Evolutionary conservation across 1,140 invertebrate species (phyloP).

Genomic region (Elymnias hypermnestra): DNA sequence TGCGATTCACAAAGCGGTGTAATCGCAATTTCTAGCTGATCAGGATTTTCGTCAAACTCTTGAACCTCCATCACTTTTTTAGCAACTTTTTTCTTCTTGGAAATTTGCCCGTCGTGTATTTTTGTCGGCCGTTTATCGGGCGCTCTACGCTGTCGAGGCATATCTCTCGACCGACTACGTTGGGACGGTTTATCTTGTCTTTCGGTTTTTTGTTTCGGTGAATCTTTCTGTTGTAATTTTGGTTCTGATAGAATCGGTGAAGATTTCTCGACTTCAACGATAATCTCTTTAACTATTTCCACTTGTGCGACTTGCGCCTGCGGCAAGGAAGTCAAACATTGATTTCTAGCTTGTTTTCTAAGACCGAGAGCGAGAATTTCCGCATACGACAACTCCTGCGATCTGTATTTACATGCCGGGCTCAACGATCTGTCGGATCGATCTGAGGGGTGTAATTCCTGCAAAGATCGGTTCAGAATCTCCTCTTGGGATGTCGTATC

Average conservation of each 20-base stretch:
- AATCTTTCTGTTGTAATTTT: constrained; percentile 35
- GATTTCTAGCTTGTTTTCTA: constrained; percentile 42
- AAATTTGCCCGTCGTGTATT: constrained; percentile 39
- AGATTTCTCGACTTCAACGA: constrained; percentile 49
- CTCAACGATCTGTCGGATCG: constrained; percentile 35
- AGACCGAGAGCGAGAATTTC: constrained; percentile 84
- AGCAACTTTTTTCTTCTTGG: constrained; percentile 58
- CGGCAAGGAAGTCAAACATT: constrained; percentile 41
- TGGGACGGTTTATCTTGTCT: constrained; percentile 41
- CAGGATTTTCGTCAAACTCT: constrained; percentile 53
- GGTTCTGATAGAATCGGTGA: constrained; percentile 30
- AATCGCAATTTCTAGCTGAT: constrained; percentile 22
- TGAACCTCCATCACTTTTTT: constrained; percentile 62
- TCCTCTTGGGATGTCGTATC: too few relatives aligned
- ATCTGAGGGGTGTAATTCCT: constrained; percentile 29
- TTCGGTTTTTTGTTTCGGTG: constrained; percentile 38
- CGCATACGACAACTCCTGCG: constrained; percentile 80
- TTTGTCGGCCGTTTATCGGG: constrained; percentile 55
- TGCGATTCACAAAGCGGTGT: neutral
- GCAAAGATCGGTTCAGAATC: neutral
- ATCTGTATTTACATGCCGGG: constrained; percentile 32
- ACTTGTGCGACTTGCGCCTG: constrained; percentile 61
- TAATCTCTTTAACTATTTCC: constrained; percentile 52
- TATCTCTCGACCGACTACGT: constrained; percentile 62
- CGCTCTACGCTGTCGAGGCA: constrained; percentile 56